Base-by-base conservation (phyloP, 2,888 invertebrate genomes). In the Cryptophagus acutangulus region DNA sequence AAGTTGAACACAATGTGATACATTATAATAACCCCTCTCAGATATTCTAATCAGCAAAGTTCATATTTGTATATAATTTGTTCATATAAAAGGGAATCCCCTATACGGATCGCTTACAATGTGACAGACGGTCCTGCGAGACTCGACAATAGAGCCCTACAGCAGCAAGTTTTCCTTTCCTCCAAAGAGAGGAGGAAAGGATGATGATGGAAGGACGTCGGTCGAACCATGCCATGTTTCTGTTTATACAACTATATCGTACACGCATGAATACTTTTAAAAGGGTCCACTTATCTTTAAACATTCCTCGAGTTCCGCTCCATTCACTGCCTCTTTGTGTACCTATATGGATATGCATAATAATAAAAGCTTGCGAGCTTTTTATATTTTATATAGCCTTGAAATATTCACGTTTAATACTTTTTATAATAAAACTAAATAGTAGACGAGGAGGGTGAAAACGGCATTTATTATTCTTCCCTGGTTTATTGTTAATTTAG, bases 21-120 rank as follows among this genome's bases (percentile, higher is more conserved):
- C 17, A 30, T 17, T 15, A 25, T 38, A 45, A 43, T 39, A 45
- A 49, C 51, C 45, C 44, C 45, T 50, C 49, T 44, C 51, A 55
- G 55, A 48, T 54, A 58, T 59, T 61, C 58, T 67, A 67, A 68
- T 67, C 68, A 67, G 63, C 61, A n/a, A n/a, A 66, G 68, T 69
- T 63, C 66, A 69, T 70, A 70, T 70, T 70, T 70, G 70, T 69
- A 69, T 69, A 70, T 70, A 70, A 70, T 70, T 70, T 70, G 70
- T 69, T 57, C 62, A 62, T 66, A 68, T 66, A 67, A 69, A 69
- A 65, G 67, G 59, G 59, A 52, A 56, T 61, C 64, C 65, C 66
- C 58, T 57, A 60, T 48, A n/a, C n/a, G 65, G 63, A 66, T 66
- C 65, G 65, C 63, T 64, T 62, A 59, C 67, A 66, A 65, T 65